Conservation (phyloP, 2,113 vertebrate genomes). For the Geococcyx californianus region DNA sequence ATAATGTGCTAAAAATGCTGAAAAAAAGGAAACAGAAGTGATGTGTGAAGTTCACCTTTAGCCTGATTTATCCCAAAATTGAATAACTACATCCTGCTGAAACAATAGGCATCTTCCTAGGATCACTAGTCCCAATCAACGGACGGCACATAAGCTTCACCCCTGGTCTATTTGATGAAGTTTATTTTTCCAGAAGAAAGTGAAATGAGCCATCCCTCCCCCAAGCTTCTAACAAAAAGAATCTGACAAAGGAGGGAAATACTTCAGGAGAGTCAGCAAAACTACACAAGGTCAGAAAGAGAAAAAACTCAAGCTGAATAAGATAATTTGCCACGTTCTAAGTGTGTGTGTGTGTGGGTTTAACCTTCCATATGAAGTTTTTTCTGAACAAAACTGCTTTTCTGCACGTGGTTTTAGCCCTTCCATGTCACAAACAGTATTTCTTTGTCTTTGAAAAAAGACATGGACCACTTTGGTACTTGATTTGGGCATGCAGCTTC, state of each 20-base stretch:
- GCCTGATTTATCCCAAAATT: background rate
- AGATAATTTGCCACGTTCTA: background rate
- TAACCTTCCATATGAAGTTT: background rate
- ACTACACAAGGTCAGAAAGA: background rate
- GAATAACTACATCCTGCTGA: constrained; percentile 5
- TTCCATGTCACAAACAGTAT: background rate
- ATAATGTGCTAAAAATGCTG: background rate
- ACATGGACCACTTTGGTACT: rapidly evolving
- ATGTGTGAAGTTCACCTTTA: background rate
- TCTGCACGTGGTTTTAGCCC: background rate
- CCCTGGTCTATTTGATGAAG: background rate
- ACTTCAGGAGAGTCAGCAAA: background rate
- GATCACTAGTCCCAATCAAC: background rate
- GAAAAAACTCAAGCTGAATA: background rate
- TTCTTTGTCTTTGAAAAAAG: background rate
- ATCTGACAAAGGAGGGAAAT: background rate
- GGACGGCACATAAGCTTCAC: background rate
- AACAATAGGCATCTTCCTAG: constrained; percentile 6
- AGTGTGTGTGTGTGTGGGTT: rapidly evolving
- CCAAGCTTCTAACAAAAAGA: background rate
- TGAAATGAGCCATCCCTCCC: background rate
- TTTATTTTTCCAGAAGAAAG: constrained; percentile 6
- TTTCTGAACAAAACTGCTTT: background rate
- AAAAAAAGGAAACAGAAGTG: constrained; percentile 32
- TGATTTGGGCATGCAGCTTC: background rate